Percentiles rank a stretch among this genome's conserved stretches.
Evolutionary conservation across 2,888 invertebrate species (phyloP).

Genomic region (Orgyia antiqua): DNA sequence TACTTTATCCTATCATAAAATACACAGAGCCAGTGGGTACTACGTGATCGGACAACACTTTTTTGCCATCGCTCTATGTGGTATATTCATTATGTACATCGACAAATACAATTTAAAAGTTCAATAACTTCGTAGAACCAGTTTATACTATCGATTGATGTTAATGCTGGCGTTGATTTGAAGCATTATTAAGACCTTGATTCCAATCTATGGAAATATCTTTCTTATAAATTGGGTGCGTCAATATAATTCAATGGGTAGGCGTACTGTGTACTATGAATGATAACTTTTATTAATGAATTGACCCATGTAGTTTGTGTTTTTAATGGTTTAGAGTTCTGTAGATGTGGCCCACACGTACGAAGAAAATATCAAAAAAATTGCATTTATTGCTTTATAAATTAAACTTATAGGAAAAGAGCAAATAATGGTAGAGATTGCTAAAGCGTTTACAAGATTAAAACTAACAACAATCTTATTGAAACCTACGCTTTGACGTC

Average conservation of each 20-base stretch:
- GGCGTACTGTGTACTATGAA: slow-evolving; percentile 14
- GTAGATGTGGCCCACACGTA: no score
- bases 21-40: no score
- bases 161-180: slow-evolving; percentile 18
- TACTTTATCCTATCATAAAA: no score
- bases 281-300: slow-evolving; percentile 8
- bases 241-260: slow-evolving; percentile 27
- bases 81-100: no score
- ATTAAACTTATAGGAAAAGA: not conserved
- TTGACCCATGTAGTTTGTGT: slow-evolving; percentile 3
- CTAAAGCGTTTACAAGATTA: no score
- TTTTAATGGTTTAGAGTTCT: no score
- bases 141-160: slow-evolving; percentile 18
- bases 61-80: no score
- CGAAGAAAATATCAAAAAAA: no score
- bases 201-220: slow-evolving; percentile 34
- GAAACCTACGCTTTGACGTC: no score
- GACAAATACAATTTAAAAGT: slow-evolving; percentile 10
- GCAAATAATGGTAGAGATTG: not conserved
- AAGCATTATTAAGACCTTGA: slow-evolving; percentile 48
- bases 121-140: slow-evolving; percentile 23
- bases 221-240: slow-evolving; percentile 24
- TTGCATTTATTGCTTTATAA: no score
- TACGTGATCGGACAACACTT: no score
- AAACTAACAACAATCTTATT: no score